phyloP scores from a whole-genome alignment of 2,888 invertebrate genomes.

The Andrena bicolor region DNA sequence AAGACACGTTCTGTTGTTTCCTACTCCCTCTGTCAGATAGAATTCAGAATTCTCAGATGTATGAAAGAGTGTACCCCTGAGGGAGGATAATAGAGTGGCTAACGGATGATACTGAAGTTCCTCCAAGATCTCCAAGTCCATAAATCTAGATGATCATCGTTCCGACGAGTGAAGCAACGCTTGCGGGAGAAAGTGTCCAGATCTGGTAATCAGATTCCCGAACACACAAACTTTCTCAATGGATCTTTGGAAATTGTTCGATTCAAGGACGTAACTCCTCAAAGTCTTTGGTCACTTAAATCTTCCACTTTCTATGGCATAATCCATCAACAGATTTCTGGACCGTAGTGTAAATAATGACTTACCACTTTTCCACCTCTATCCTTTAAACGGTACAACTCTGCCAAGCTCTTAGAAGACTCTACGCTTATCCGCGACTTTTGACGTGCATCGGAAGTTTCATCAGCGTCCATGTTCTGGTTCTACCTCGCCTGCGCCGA shows the following conservation, averaged over 20 bases:
- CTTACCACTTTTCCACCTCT: too few species aligned
- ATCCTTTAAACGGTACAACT: too few species aligned
- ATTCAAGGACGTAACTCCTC: neutral
- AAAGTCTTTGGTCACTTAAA: too few species aligned
- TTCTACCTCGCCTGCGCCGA: neutral
- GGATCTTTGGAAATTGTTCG: neutral
- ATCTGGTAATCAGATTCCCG: constrained; percentile 45
- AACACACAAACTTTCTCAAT: constrained; percentile 37
- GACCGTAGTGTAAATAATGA: too few species aligned
- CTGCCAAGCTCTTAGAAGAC: too few species aligned
- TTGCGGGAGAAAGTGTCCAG: constrained; percentile 3
- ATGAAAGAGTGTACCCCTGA: too few species aligned
- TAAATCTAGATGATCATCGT: neutral
- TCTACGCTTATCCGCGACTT: too few species aligned
- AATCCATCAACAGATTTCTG: too few species aligned
- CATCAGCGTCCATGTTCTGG: neutral
- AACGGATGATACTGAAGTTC: too few species aligned
- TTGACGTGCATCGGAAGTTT: too few species aligned
- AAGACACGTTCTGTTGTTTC: neutral
- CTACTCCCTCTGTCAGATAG: neutral
- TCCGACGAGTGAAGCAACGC: neutral
- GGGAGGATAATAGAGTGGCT: too few species aligned
- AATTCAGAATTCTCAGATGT: neutral
- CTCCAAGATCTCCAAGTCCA: neutral
- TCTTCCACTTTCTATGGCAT: too few species aligned